phyloP scores from a whole-genome alignment of 2,113 vertebrate species.

The Atrichornis clamosus region DNA sequence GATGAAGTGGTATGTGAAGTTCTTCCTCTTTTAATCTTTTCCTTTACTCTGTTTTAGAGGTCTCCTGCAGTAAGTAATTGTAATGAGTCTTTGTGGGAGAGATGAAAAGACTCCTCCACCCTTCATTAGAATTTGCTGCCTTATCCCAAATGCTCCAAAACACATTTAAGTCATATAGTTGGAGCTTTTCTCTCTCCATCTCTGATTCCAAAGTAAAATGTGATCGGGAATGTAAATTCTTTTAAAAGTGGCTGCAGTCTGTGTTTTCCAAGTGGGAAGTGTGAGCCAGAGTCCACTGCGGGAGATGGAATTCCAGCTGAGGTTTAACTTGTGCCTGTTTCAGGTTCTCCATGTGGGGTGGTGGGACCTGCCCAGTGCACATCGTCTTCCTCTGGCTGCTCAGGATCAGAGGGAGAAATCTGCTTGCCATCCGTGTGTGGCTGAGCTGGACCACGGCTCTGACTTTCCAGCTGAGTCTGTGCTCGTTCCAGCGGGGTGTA shows the following conservation, averaged over 20 bases:
- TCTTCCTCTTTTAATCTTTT: neutral
- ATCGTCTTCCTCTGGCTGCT: neutral
- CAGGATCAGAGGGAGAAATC: neutral
- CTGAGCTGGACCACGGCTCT: neutral
- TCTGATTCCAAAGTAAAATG: neutral
- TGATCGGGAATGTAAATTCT: constrained; percentile 4
- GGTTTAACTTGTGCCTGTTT: neutral
- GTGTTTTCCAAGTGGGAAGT: neutral
- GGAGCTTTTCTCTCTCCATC: neutral
- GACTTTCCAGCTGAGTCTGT: neutral
- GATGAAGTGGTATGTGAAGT: neutral
- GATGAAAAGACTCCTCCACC: neutral
- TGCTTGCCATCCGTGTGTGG: neutral
- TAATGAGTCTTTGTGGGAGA: neutral
- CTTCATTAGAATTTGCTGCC: neutral
- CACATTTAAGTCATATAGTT: neutral
- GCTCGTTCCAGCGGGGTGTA: fast-evolving
- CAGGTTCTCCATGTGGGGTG: neutral
- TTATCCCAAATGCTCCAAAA: neutral
- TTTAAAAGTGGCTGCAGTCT: neutral
- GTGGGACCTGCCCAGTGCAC: neutral
- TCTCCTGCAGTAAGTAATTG: neutral
- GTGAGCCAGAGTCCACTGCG: neutral
- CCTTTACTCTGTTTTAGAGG: neutral
- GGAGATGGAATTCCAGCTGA: neutral